These are phyloP conservation scores for Trichogramma evanescens DNA, from an alignment of 2,888 invertebrate genomes.

Conservation along the genomic window DNA sequence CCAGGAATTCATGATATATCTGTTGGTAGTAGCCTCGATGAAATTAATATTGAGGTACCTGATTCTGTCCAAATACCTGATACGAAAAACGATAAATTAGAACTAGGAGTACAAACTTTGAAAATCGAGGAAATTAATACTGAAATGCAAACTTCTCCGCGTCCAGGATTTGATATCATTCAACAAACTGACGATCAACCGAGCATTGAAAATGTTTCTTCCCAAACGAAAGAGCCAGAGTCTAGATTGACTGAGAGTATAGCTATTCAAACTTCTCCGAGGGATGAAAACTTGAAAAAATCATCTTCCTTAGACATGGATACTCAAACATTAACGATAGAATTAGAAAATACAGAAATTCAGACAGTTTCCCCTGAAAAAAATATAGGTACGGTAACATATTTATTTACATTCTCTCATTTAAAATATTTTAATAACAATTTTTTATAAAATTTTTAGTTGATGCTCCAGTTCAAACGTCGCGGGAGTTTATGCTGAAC, in stretches of 20 bases:
- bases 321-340: constrained; percentile 46
- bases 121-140: constrained; percentile 47
- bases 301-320: constrained; percentile 35
- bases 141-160: constrained; percentile 58
- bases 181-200: constrained; percentile 35
- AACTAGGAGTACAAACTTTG: constrained; percentile 50
- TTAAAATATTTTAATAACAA: not conserved
- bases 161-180: constrained; percentile 50
- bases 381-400: constrained; percentile 10
- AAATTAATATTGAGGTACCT: constrained; percentile 19
- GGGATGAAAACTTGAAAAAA: constrained; percentile 17
- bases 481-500: constrained; percentile 34
- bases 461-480: constrained; percentile 53
- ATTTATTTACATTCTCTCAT: not conserved
- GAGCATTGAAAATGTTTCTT: constrained; percentile 48
- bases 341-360: constrained; percentile 30
- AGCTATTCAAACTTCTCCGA: constrained; percentile 43
- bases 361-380: constrained; percentile 37
- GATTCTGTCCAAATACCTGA: constrained; percentile 56
- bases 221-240: constrained; percentile 49
- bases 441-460: constrained; percentile 5
- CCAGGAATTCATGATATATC: constrained; percentile 31
- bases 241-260: constrained; percentile 43
- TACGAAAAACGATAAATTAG: constrained; percentile 30
- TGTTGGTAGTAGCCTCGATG: constrained; percentile 26